Evolutionary conservation across 2,888 invertebrate species (phyloP).

Genomic region (Scaptomyza reducta): DNA sequence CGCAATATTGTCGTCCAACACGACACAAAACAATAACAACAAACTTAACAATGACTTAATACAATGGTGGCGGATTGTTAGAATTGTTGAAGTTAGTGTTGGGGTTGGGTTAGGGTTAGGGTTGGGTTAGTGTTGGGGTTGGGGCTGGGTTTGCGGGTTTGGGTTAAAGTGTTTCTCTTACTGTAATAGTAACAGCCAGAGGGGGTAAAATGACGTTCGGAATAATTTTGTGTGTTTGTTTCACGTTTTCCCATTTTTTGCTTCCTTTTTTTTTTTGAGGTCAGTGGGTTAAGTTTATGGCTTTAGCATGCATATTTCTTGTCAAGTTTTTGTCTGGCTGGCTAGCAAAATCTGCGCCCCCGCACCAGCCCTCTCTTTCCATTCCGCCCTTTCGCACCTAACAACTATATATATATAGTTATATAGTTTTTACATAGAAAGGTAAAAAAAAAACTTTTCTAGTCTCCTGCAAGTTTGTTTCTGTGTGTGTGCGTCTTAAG

Average conservation of each 20-base stretch:
- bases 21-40: slow-evolving; percentile 50
- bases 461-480: too few species aligned
- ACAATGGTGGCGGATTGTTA: not conserved
- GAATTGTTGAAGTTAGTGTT: not conserved
- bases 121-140: not conserved
- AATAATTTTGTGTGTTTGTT: slow-evolving; percentile 28
- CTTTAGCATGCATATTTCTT: slow-evolving; percentile 58
- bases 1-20: slow-evolving; percentile 72
- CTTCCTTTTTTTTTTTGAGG: slow-evolving; percentile 43
- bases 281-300: slow-evolving; percentile 73
- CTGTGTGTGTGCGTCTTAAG: too few species aligned
- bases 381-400: too few species aligned
- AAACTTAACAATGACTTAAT: slow-evolving; percentile 40
- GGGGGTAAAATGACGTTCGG: too few species aligned
- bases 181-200: not conserved
- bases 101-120: not conserved
- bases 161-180: not conserved
- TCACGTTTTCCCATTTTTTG: slow-evolving; percentile 10
- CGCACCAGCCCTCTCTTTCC: too few species aligned
- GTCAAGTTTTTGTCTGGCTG: slow-evolving; percentile 39
- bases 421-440: too few species aligned
- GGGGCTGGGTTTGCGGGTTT: not conserved
- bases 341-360: not conserved
- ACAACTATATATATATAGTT: too few species aligned
- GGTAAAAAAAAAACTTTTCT: too few species aligned